Evolutionary conservation across 2,888 invertebrate genomes (phyloP).

Genomic region (Acrobasis suavella): DNA sequence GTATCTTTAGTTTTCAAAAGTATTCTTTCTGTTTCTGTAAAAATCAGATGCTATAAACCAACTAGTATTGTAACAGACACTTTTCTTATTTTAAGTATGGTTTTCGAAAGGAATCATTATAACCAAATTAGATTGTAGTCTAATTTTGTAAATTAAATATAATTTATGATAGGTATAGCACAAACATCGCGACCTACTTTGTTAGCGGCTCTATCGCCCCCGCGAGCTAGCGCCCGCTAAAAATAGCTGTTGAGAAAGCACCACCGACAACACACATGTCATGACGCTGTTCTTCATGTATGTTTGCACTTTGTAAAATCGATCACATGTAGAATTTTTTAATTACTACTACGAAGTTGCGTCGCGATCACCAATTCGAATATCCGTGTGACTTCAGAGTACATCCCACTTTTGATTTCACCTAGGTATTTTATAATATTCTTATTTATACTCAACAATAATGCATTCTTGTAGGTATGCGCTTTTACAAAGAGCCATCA

Average conservation of each 20-base stretch:
- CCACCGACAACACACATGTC: conserved; percentile 33
- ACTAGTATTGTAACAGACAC: no score
- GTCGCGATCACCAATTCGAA: not conserved
- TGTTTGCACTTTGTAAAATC: not conserved
- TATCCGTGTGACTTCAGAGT: not conserved
- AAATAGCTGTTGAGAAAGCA: conserved; percentile 70
- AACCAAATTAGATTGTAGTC: not conserved
- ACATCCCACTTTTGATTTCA: no score
- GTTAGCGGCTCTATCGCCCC: conserved; percentile 50
- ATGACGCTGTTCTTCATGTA: not conserved
- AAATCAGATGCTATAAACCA: no score
- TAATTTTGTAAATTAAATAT: conserved; percentile 44
- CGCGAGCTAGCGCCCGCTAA: conserved; percentile 56
- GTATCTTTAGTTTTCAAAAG: not conserved
- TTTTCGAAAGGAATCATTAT: not conserved
- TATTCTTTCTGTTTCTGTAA: no score
- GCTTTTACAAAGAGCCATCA: no score
- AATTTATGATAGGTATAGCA: conserved; percentile 47
- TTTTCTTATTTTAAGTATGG: no score
- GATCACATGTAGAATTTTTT: not conserved
- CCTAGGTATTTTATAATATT: no score
- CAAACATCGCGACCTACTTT: conserved; percentile 74
- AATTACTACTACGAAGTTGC: not conserved
- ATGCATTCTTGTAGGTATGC: no score
- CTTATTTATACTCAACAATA: no score